Base-by-base conservation (phyloP, 1,140 invertebrate species). In the Trypoxylus dichotomus region DNA sequence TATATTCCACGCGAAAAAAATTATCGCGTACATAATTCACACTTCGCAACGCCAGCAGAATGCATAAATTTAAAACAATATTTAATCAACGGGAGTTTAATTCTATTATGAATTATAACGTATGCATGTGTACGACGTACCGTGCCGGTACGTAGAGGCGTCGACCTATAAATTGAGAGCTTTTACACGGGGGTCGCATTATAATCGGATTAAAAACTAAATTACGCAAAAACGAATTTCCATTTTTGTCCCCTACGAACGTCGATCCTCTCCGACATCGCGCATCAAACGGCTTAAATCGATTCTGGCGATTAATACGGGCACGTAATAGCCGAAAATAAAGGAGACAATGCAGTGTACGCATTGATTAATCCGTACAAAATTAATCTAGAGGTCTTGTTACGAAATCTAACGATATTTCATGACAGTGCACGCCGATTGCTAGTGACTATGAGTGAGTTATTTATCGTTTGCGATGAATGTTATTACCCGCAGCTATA, bases 401-500 rank as follows among this genome's bases (percentile, higher is more conserved):
- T 24, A 27, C 6, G 6, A 27, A 13, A 37, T 13, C 72, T 8
- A 41, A 74, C n/a, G 29, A 41, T 74, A 21, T 42, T 21, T 43
- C n/a, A 74, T 41, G 41, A 6, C 13, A 27, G 7, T 27, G 24
- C 3, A 15, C 0, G 15, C 60, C 11, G 11, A 2, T 74, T 43
- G 72, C 72, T 27, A 37, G 29, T 43, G 32, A 74, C 32, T 42
- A 43, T 21, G 19, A n/a, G 47, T 54, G 72, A 42, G 29, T 74
- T 74, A 74, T 43, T 6, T 41, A n/a, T 74, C 29, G 41, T 37
- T 74, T 74, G 72, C 72, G 32, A 74, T 74, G 72, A 74, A 74
- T 74, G 72, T 68, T 37, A 68, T 74, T 74, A 43, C 72, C 72
- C 72, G 72, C 72, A 41, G 72, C 41, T 41, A 74, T 37, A 37